Percentiles rank a stretch among this genome's conserved stretches.
Conservation (phyloP, 2,888 invertebrate species). For the Agrotis puta region DNA sequence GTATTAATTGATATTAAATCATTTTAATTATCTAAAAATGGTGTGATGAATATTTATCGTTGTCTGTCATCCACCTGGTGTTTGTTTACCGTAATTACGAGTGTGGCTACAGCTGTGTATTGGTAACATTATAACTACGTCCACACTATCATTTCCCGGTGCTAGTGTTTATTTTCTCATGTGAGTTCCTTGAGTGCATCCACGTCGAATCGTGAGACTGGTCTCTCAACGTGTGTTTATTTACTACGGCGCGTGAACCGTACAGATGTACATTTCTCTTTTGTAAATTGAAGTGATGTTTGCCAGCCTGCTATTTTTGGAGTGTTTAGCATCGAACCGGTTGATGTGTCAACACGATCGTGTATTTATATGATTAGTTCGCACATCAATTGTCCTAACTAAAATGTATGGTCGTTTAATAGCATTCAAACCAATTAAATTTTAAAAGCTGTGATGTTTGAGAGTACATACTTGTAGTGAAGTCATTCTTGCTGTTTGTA, state of each 20-base stretch:
- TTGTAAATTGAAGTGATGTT: slow-evolving; percentile 74
- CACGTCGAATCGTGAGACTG: slow-evolving; percentile 58
- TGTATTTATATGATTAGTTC: slow-evolving; percentile 62
- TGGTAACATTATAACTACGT: slow-evolving; percentile 57
- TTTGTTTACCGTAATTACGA: slow-evolving; percentile 58
- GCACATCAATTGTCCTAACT: slow-evolving; percentile 51
- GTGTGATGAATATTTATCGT: slow-evolving; percentile 39
- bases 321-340: slow-evolving; percentile 73
- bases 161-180: slow-evolving; percentile 78
- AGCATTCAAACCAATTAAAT: slow-evolving; percentile 48
- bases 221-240: slow-evolving; percentile 69
- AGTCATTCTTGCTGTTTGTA: slow-evolving; percentile 76
- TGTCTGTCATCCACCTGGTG: slow-evolving; percentile 37
- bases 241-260: slow-evolving; percentile 64
- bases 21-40: slow-evolving; percentile 47
- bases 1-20: slow-evolving; percentile 85
- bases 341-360: slow-evolving; percentile 76
- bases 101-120: slow-evolving; percentile 51
- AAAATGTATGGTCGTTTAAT: slow-evolving; percentile 49
- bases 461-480: slow-evolving; percentile 63
- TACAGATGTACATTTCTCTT: slow-evolving; percentile 67
- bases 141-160: slow-evolving; percentile 70
- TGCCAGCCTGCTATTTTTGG: slow-evolving; percentile 81
- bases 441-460: slow-evolving; percentile 51
- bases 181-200: slow-evolving; percentile 76